phyloP scores from a whole-genome alignment of 1,140 invertebrate species.

The Dendroctonus ponderosae region DNA sequence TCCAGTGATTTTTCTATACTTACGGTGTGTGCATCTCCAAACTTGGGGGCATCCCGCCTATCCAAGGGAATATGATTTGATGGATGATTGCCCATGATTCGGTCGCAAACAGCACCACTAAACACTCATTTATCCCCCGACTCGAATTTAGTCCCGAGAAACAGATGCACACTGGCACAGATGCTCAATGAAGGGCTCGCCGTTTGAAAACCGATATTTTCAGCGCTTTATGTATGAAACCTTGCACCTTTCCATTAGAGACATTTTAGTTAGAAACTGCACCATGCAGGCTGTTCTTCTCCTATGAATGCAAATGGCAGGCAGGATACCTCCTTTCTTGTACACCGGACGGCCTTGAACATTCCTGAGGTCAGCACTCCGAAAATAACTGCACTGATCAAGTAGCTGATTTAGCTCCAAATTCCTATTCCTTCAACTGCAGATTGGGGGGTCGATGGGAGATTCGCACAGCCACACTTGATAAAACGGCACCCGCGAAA shows the following conservation, averaged over 20 bases:
- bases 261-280: no score
- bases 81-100: slow-evolving; percentile 66
- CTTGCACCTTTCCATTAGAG: no score
- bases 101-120: slow-evolving; percentile 13
- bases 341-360: slow-evolving; percentile 29
- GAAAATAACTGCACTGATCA: slow-evolving; percentile 7
- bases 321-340: slow-evolving; percentile 15
- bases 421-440: no score
- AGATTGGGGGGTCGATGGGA: no score
- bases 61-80: slow-evolving; percentile 68
- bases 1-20: slow-evolving; percentile 2
- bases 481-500: no score
- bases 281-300: neutral
- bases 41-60: slow-evolving; percentile 50
- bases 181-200: slow-evolving; percentile 32
- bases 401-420: no score
- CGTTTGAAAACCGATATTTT: no score
- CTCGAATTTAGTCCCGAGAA: slow-evolving; percentile 13
- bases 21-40: slow-evolving; percentile 46
- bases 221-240: no score
- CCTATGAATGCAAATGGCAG: slow-evolving; percentile 4
- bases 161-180: slow-evolving; percentile 39
- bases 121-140: slow-evolving; percentile 18
- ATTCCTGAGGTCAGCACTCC: slow-evolving; percentile 28
- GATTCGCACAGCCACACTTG: no score